Percentiles rank a stretch among this genome's conserved stretches.
Evolutionary conservation across 2,113 vertebrate species (phyloP).

Genomic region (Antennarius striatus): DNA sequence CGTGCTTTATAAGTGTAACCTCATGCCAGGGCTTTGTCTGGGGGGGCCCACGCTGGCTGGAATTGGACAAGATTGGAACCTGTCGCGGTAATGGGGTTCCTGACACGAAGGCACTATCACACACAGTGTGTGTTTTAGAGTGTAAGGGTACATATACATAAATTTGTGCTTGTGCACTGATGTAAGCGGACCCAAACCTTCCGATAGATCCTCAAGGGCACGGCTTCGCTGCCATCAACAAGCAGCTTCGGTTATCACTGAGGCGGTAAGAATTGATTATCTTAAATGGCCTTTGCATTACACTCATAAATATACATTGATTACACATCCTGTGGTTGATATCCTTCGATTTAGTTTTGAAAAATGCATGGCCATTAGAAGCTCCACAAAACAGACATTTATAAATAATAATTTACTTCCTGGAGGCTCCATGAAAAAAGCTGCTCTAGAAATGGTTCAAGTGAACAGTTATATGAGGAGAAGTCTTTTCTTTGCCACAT

Average conservation of each 20-base stretch:
- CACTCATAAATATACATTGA: slow-evolving; percentile 70
- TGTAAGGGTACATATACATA: slow-evolving; percentile 34
- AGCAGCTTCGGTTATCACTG: slow-evolving; percentile 53
- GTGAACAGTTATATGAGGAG: slow-evolving; percentile 12
- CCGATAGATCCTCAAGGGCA: slow-evolving; percentile 62
- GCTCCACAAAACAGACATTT: slow-evolving; percentile 28
- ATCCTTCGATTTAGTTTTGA: slow-evolving; percentile 55
- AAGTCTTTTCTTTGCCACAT: slow-evolving; percentile 1
- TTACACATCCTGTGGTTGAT: slow-evolving; percentile 57
- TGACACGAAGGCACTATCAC: slow-evolving; percentile 54
- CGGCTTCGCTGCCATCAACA: slow-evolving; percentile 51
- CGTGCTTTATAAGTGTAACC: slow-evolving; percentile 55
- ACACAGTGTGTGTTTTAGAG: slow-evolving; percentile 17
- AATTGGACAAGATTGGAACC: slow-evolving; percentile 74
- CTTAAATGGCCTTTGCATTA: slow-evolving; percentile 60
- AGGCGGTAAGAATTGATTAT: slow-evolving; percentile 66
- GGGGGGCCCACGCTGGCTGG: slow-evolving; percentile 15
- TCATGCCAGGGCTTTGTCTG: slow-evolving; percentile 46
- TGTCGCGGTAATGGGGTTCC: slow-evolving; percentile 68
- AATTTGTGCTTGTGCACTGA: slow-evolving; percentile 31
- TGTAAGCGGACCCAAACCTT: slow-evolving; percentile 44
- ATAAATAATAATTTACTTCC: slow-evolving; percentile 44
- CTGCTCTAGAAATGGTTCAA: neutral
- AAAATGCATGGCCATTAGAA: slow-evolving; percentile 47
- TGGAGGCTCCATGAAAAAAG: slow-evolving; percentile 15